Conservation (phyloP, 2,888 invertebrate species). For the Steinernema carpocapsae region DNA sequence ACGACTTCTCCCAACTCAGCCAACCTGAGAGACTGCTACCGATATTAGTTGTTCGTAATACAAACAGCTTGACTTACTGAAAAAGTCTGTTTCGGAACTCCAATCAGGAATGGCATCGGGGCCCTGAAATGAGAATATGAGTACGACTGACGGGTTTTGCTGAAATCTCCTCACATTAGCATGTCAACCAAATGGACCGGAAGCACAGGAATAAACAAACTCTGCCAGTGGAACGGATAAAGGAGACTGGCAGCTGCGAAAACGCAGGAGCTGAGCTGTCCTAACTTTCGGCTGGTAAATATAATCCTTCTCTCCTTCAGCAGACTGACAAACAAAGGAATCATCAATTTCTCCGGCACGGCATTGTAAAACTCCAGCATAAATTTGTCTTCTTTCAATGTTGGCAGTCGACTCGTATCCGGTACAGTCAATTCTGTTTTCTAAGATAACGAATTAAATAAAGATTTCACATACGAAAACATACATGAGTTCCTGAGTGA, state of each 20-base stretch:
- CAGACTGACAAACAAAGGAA: conserved; percentile 89
- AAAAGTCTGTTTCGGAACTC: conserved; percentile 85
- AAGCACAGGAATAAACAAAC: conserved; percentile 93
- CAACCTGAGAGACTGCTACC: conserved; percentile 30
- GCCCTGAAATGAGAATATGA: conserved; percentile 72
- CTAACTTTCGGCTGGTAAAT: conserved; percentile 86
- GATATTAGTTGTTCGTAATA: neutral
- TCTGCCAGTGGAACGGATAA: conserved; percentile 98
- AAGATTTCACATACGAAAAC: neutral
- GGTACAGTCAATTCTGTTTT: conserved; percentile 82
- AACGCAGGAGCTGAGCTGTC: conserved; percentile 81
- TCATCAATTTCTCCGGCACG: conserved; percentile 92
- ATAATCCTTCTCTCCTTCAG: conserved; percentile 90
- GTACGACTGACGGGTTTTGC: neutral
- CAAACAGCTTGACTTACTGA: conserved; percentile 31
- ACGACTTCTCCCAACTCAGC: conserved; percentile 90
- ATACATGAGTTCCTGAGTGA: conserved; percentile 41
- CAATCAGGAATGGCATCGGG: conserved; percentile 97
- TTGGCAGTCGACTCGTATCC: conserved; percentile 83
- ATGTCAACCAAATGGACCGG: conserved; percentile 84
- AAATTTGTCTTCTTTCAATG: conserved; percentile 93
- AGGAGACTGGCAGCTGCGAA: conserved; percentile 92
- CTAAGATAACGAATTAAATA: conserved; percentile 72
- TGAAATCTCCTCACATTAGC: conserved; percentile 64
- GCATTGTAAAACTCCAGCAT: conserved; percentile 96